A percentile compares a stretch with the other conserved stretches of the same genome.
Evolutionary conservation across 64 coral and sea anemone species (phyloP).

Genomic region (Dendrophyllia cribrosa): DNA sequence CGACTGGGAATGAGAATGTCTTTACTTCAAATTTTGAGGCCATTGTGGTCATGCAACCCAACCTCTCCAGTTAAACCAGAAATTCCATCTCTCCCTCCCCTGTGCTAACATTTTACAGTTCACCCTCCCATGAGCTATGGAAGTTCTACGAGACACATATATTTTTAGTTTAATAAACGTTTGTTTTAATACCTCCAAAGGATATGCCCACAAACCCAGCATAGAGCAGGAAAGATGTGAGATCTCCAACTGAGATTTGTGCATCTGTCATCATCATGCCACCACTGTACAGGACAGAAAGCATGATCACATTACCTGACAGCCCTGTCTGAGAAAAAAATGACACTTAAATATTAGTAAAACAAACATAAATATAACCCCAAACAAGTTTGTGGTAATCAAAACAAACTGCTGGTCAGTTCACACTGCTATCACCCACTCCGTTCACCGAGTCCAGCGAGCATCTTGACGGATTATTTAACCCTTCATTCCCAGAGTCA

Average conservation of each 20-base stretch:
- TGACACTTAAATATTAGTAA: background rate
- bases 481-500: too few species aligned
- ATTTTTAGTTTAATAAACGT: too few species aligned
- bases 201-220: conserved; percentile 98
- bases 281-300: conserved; percentile 89
- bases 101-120: too few species aligned
- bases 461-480: too few species aligned
- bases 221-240: conserved; percentile 96
- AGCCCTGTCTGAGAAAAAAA: conserved; percentile 81
- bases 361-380: background rate
- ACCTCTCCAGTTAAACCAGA: too few species aligned
- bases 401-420: background rate
- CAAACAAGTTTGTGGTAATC: background rate
- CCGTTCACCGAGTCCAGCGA: too few species aligned
- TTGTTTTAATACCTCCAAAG: conserved; percentile 70
- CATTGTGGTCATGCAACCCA: too few species aligned
- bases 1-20: too few species aligned
- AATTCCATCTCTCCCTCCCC: too few species aligned
- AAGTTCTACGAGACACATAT: too few species aligned
- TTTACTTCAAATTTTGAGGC: too few species aligned
- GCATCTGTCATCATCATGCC: conserved; percentile 96
- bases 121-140: too few species aligned
- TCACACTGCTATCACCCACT: background rate
- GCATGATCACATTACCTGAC: conserved; percentile 83
- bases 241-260: conserved; percentile 93